Evolutionary conservation across 2,888 invertebrate genomes (phyloP), one percentile per base, ranked within the genome.

Genomic region (Alviniconcha strummeri): DNA sequence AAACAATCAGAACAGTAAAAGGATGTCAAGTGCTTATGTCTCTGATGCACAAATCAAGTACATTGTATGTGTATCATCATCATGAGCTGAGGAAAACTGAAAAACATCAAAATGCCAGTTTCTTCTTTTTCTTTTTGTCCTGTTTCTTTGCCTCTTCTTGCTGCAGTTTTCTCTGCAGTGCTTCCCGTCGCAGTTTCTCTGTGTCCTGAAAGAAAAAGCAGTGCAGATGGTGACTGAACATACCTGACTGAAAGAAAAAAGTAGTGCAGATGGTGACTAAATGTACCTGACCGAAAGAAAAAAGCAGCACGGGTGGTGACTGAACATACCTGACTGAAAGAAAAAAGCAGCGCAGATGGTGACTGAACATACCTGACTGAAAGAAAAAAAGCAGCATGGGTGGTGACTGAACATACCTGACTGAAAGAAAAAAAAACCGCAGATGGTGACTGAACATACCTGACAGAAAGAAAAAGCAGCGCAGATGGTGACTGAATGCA

Each of bases 101-200:
- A 36, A 36, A 36, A 36, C 36, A 71, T 87, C 82, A 91, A 82
- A 91, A 90, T 57, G 88, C 90, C 17, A 91, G 87, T 75, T 86
- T 87, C 84, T 91, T 91, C 83, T 91, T 91, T 85, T 91, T 91
- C 82, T 89, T 90, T 76, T 90, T 91, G 74, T 89, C 90, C 84
- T 88, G 88, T 81, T 90, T 89, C 85, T 90, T 91, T 56, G 83
- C 82, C 74, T 91, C 90, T 84, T 91, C 91, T 56, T 88, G 83
- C 75, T 90, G 89, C 19, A 92, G 83, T 74, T 89, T 85, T 85
- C 89, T 89, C 72, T 91, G 91, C 74, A 92, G 83, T 15, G 90
- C 91, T 84, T 90, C 89, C 57, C 91, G 86, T 54, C 91, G 87
- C 75, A 91, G 76, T n/a, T 90, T 77, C 81, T 91, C 91, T 6